A percentile compares a stretch with the other conserved stretches of the same genome.
These are phyloP conservation scores for Diplodus sargus DNA, from an alignment of 2,797 vertebrate genomes.

Conservation along the genomic window DNA sequence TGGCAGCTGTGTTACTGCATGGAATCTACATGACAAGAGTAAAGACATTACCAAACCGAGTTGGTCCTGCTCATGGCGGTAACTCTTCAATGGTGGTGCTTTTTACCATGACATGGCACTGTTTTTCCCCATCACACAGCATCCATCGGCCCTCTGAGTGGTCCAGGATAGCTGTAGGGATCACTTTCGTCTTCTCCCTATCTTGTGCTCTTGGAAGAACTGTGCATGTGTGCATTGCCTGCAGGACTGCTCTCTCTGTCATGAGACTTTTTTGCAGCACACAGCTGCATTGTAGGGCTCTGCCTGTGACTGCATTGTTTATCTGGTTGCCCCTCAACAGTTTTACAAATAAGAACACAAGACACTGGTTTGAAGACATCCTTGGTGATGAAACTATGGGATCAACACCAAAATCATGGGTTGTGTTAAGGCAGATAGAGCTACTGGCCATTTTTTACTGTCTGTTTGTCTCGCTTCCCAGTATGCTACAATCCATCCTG, in stretches of 20 bases:
- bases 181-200: constrained; percentile 49
- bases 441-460: constrained; percentile 49
- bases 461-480: constrained; percentile 49
- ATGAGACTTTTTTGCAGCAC: constrained; percentile 45
- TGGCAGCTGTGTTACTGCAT: constrained; percentile 56
- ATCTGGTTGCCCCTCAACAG: constrained; percentile 52
- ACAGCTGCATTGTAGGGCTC: constrained; percentile 36
- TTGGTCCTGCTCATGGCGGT: background rate
- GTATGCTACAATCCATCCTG: constrained; percentile 32
- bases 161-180: constrained; percentile 25
- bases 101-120: constrained; percentile 40
- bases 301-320: constrained; percentile 41
- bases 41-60: constrained; percentile 28
- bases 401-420: constrained; percentile 27
- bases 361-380: constrained; percentile 34
- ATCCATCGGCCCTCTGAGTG: constrained; percentile 27
- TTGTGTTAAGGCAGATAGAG: constrained; percentile 32
- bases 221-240: constrained; percentile 47
- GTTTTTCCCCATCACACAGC: constrained; percentile 22
- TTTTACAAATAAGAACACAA: constrained; percentile 43
- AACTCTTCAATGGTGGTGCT: constrained; percentile 29
- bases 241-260: constrained; percentile 39
- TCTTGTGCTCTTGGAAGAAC: constrained; percentile 53
- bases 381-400: constrained; percentile 9
- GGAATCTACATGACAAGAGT: constrained; percentile 52